Evolutionary conservation across 2,797 vertebrate species (phyloP), one percentile per base, ranked within the genome.

Genomic region (Bovichtus variegatus): DNA sequence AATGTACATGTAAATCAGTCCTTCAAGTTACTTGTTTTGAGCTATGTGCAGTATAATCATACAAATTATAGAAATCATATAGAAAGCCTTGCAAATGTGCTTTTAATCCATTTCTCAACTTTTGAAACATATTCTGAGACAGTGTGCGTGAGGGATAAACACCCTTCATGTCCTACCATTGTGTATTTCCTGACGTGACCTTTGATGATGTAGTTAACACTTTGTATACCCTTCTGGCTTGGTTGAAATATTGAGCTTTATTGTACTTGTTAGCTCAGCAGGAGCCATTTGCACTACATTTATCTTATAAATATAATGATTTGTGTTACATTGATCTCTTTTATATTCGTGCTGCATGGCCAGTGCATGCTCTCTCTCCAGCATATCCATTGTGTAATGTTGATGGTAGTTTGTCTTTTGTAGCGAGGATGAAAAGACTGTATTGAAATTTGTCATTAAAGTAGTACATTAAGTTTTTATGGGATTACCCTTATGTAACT

Each of bases 201-300:
- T 67, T 69, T 54, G 41, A 65, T 21, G 29, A n/a, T 47, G 31
- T 74, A 58, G 15, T 57, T 16, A 38, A 23, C 19, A 6, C 12
- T 61, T 53, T 55, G 31, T 19, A 9, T 55, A 11, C 3, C 47
- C 49, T 21, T 41, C 25, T 55, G n/a, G 23, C 34, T 53, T 31
- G 8, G 10, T 23, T 77, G 27, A 62, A 71, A 18, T 58, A 23
- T 78, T 51, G 34, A 50, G 19, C 31, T 49, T 25, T 70, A 19
- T 63, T 74, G 47, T 58, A 38, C 19, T 38, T 71, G n/a, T 67
- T 57, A 34, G 66, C 71, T 71, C 54, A 58, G 64, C 41, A 64
- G 57, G 57, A 84, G 38, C 59, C 49, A 36, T 78, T 82, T 82
- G 69, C 76, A 83, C 81, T 87, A 78, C 72, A 34, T 2, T 31